Evolutionary conservation across 2,888 invertebrate species (phyloP).

Genomic region (Acleris laterana): DNA sequence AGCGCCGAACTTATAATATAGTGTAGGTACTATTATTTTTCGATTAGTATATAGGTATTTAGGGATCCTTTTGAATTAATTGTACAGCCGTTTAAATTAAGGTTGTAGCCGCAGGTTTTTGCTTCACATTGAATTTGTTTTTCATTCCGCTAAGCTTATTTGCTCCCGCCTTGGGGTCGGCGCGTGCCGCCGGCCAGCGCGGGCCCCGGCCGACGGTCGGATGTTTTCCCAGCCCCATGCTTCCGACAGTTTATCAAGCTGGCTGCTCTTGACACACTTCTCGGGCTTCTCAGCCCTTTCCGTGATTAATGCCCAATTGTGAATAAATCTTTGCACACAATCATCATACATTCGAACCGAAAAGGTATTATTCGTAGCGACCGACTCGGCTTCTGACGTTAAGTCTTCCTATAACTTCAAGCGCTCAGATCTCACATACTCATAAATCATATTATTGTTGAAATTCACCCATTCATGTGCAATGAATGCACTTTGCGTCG

Average conservation of each 20-base stretch:
- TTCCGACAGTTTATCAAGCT: conserved; percentile 55
- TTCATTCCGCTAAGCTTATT: conserved; percentile 57
- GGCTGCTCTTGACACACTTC: conserved; percentile 53
- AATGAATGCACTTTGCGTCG: conserved; percentile 14
- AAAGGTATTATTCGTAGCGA: conserved; percentile 5
- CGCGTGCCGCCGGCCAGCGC: conserved; percentile 30
- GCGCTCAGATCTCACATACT: conserved; percentile 4
- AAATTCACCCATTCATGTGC: conserved; percentile 16
- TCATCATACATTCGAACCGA: conserved; percentile 15
- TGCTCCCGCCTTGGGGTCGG: conserved; percentile 46
- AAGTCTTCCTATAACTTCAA: conserved; percentile 17
- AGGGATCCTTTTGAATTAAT: not conserved
- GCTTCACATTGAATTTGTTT: conserved; percentile 48
- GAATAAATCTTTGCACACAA: conserved; percentile 44
- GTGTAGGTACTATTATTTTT: too few relatives aligned
- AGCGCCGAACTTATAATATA: too few relatives aligned
- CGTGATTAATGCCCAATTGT: conserved; percentile 58
- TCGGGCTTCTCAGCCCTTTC: conserved; percentile 53
- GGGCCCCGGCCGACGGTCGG: conserved; percentile 40
- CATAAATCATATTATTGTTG: conserved; percentile 13
- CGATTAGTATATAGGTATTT: too few relatives aligned
- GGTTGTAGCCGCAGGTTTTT: conserved; percentile 38
- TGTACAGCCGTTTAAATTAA: conserved; percentile 42
- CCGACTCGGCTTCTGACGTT: conserved; percentile 6
- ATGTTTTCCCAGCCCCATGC: conserved; percentile 56